Evolutionary conservation across 30 jellyfish, hydroid and myxozoan genomes (phyloP), one percentile per base, ranked within the genome.

Genomic region (Morbakka virulenta): DNA sequence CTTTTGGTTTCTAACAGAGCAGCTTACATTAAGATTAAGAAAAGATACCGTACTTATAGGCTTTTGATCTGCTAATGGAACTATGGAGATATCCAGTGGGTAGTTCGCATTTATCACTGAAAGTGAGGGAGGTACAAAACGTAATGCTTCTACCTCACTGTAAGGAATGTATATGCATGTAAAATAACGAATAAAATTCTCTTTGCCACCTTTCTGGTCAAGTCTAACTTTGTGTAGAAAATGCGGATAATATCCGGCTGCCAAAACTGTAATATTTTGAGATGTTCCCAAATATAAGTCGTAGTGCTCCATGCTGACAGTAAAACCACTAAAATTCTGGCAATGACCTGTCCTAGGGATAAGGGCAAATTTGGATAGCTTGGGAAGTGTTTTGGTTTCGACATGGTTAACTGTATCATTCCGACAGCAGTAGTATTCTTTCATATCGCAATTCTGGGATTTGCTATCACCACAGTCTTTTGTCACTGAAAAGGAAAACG

Each of bases 361-460:
- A 0, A 87, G 35, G 30, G 29, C 48, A 63, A 87, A 87, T 21
- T 92, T 88, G 71, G 47, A 36, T 1, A 51, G 47, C 4, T 67
- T 9, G 1, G 89, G 83, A 9, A 74, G 63, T 31, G 32, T 35
- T 25, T 67, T 28, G 24, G 50, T 30, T 25, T 14, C 35, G 27
- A 14, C 24, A 2, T 17, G 11, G 0, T 57, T 29, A 1, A 33
- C 61, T 31, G 50, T 28, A 35, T 87, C 93, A 57, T 62, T 64
- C 35, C 89, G 73, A 81, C 96, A 87, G 64, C 96, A 87, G 72
- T 66, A 74, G 48, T 65, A 35, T 30, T 62, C 21, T 36, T 72
- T 76, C 4, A 79, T 73, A 76, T 41, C 64, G 32, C 94, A 83
- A 78, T 87, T 71, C 76, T 49, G 31, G 31, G 61, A 32, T 29